Evolutionary conservation across 2,888 invertebrate genomes (phyloP).

Genomic region (Cryptocephalus moraei): DNA sequence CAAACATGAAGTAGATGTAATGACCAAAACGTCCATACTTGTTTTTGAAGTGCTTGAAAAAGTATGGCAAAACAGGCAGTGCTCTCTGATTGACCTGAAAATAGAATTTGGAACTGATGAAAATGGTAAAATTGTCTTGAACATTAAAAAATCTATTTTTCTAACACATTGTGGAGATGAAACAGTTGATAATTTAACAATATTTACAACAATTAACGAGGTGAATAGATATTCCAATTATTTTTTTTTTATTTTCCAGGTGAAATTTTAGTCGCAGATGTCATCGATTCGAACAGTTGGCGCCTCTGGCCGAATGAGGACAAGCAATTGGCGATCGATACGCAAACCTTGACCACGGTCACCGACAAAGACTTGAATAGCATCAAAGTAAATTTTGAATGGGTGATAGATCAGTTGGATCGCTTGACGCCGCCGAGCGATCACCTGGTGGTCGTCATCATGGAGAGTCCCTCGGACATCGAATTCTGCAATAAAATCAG

Average conservation of each 20-base stretch:
- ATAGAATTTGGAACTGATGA: constrained; percentile 84
- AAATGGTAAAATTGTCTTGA: constrained; percentile 23
- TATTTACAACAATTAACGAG: too few relatives aligned
- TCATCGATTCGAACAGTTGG: constrained; percentile 98
- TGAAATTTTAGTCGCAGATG: constrained; percentile 85
- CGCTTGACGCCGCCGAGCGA: constrained; percentile 56
- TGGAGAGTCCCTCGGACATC: constrained; percentile 88
- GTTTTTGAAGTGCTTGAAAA: constrained; percentile 92
- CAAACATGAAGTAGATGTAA: constrained; percentile 77
- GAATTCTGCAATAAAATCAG: constrained; percentile 78
- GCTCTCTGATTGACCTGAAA: constrained; percentile 93
- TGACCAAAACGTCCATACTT: constrained; percentile 71
- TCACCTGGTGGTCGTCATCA: constrained; percentile 75
- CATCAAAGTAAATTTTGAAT: constrained; percentile 88
- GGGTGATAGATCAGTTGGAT: constrained; percentile 77
- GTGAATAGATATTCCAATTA: too few relatives aligned
- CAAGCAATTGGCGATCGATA: constrained; percentile 92
- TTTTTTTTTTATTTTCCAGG: constrained; percentile 44
- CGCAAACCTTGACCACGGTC: constrained; percentile 83
- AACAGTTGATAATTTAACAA: too few relatives aligned
- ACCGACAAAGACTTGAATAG: constrained; percentile 77
- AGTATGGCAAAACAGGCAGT: constrained; percentile 79
- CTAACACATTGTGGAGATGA: too few relatives aligned
- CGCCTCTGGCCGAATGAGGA: constrained; percentile 83
- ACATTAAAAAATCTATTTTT: too few relatives aligned